Base-by-base conservation (phyloP, 2,888 invertebrate species). In the Fabriciana adippe region DNA sequence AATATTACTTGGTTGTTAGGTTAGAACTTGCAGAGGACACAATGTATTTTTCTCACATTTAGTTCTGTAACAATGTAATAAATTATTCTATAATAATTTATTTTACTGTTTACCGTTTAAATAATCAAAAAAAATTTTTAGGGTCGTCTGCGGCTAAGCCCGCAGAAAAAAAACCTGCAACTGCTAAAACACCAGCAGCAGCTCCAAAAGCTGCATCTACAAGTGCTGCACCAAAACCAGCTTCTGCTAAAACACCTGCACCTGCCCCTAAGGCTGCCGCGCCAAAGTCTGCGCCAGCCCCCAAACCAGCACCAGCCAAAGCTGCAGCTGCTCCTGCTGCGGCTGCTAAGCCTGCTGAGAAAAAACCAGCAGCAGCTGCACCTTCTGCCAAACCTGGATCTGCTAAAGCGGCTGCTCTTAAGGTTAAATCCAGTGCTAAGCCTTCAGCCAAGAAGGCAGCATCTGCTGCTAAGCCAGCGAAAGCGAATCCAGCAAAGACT, bases 311-410 rank as follows among this genome's bases (percentile, higher is more conserved):
- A 16, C 84, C 93, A 13, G 83, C 90, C 1, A 93, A 93, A 72
- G 87, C 92, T 41, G 81, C 93, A 13, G 76, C 89, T 11, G 82
- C 88, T 8, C 86, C 93, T 41, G 83, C 88, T 35, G 77, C 85
- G 45, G 83, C 88, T 35, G 77, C 85, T 3, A 86, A 88, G 66
- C 86, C 92, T 26, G 83, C 83, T 57, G 91, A 90, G 74, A 92
- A 89, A 81, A 93, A 87, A 81, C 74, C 90, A 45, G 75, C 90
- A 13, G 74, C 90, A 16, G 73, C 80, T 48, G 86, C 77, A 13
- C 92, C 92, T 15, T 78, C 91, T 53, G 92, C 93, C 1, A 94
- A 94, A 76, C 92, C 94, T 73, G 93, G 93, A 15, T 91, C 93
- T 47, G 92, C 93, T 59, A 93, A 93, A 74, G 92, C 92, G 72